Conservation (phyloP, 2,113 vertebrate genomes). For the Pluvianellus socialis region DNA sequence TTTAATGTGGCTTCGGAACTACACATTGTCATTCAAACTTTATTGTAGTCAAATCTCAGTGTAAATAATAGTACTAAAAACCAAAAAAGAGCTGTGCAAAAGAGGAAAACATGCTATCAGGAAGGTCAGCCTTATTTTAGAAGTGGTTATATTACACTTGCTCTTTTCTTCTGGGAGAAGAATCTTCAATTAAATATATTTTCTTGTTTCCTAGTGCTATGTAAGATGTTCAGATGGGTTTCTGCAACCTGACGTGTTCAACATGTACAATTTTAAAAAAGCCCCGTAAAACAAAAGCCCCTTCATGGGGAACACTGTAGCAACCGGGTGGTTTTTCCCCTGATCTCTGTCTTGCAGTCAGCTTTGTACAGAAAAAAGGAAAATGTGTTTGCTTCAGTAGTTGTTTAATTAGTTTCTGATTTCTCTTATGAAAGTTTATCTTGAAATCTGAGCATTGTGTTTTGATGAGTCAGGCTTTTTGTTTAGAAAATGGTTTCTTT, state of each 20-base stretch:
- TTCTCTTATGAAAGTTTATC: not conserved
- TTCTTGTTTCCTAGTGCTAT: not conserved
- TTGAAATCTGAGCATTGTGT: not conserved
- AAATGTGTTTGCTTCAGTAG: not conserved
- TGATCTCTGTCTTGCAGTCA: not conserved
- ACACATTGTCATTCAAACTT: not conserved
- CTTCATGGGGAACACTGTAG: not conserved
- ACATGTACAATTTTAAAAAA: not conserved
- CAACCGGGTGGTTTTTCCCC: too few species aligned
- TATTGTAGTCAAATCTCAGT: not conserved
- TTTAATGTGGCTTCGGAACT: not conserved
- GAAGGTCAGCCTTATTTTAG: not conserved
- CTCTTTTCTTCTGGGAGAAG: not conserved
- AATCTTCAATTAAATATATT: not conserved
- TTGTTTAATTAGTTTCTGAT: not conserved
- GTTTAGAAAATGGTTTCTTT: not conserved
- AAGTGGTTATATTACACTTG: not conserved
- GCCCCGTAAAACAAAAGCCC: not conserved
- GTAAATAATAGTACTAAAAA: not conserved
- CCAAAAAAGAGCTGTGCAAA: not conserved
- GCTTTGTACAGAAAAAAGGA: not conserved
- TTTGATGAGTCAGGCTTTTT: not conserved
- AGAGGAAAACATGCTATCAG: not conserved
- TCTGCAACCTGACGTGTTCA: not conserved
- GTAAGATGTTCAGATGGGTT: not conserved